Conservation (phyloP, 2,888 invertebrate species). For the Drosophila lutescens region DNA sequence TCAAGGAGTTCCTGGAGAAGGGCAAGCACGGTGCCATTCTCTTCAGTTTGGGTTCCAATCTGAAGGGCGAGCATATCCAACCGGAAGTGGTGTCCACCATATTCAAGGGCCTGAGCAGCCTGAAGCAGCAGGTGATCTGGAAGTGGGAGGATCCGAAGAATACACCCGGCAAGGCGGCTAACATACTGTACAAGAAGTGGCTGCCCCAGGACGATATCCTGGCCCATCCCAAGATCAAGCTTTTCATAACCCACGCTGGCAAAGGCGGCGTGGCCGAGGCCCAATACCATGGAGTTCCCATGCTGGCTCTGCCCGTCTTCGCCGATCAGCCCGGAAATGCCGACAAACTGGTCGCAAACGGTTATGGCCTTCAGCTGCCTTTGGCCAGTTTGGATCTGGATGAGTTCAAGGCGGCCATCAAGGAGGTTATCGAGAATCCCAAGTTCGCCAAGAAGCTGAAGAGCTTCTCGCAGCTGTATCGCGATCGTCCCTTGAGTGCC, state of each 20-base stretch:
- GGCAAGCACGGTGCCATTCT: slow-evolving; percentile 84
- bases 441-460: slow-evolving; percentile 79
- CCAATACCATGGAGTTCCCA: slow-evolving; percentile 86
- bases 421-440: slow-evolving; percentile 75
- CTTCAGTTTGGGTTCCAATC: slow-evolving; percentile 84
- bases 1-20: slow-evolving; percentile 80
- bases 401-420: slow-evolving; percentile 55
- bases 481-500: slow-evolving; percentile 86
- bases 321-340: slow-evolving; percentile 82
- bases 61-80: slow-evolving; percentile 84
- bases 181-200: slow-evolving; percentile 86
- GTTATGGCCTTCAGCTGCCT: slow-evolving; percentile 74
- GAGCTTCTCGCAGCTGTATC: slow-evolving; percentile 85
- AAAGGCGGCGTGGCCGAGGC: slow-evolving; percentile 88
- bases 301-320: slow-evolving; percentile 82
- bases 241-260: slow-evolving; percentile 89
- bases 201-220: slow-evolving; percentile 89
- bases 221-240: slow-evolving; percentile 86
- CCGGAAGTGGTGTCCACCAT: slow-evolving; percentile 85
- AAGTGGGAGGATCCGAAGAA: slow-evolving; percentile 87
- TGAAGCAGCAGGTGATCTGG: slow-evolving; percentile 88
- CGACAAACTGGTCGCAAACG: slow-evolving; percentile 60
- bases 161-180: slow-evolving; percentile 83
- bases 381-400: slow-evolving; percentile 56
- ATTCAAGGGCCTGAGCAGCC: slow-evolving; percentile 86